Evolutionary conservation across 2,888 invertebrate species (phyloP), one percentile per base, ranked within the genome.

Genomic region (Nephrotoma guestfalica): DNA sequence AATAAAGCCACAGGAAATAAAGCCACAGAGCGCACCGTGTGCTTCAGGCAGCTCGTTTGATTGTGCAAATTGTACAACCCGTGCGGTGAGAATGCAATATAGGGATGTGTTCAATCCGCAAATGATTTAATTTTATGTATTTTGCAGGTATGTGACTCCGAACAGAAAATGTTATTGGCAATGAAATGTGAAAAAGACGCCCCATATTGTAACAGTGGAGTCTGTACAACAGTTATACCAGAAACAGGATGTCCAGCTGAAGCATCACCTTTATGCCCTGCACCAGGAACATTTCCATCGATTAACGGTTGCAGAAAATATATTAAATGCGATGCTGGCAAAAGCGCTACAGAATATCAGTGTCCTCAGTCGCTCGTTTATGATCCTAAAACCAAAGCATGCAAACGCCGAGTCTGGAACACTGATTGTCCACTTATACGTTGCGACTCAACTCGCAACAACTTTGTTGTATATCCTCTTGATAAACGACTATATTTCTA

Each of bases 261-360:
- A 11, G 43, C 11, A 7, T 85, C 85, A 18, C 18, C 18, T 2
- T 45, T 85, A 45, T 85, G 85, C 45, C 85, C 85, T 18, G 5
- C 42, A 11, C 4, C 2, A 1, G 85, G 45, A 18, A 18, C 18
- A 43, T 85, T 43, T 85, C 85, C 85, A 45, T 43, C 42, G 13
- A 42, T 6, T 1, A 45, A 18, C 18, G 7, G 45, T 1, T 85
- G 85, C 11, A 18, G 15, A 6, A n/a, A 30, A 18, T 85, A 85
- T 43, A 4, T 30, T 43, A 43, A 85, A 18, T 85, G 91, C 88
- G 90, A 90, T 89, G 90, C 90, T 89, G 90, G 91, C 88, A 86
- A 83, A 86, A 43, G 45, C 13, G 47, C 86, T 18, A 86, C 57
- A 11, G 85, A 86, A 30, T 87, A 87, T 43, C 42, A 86, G 9